Conservation (phyloP, 1,140 invertebrate genomes). For the Cydia strobilella region DNA sequence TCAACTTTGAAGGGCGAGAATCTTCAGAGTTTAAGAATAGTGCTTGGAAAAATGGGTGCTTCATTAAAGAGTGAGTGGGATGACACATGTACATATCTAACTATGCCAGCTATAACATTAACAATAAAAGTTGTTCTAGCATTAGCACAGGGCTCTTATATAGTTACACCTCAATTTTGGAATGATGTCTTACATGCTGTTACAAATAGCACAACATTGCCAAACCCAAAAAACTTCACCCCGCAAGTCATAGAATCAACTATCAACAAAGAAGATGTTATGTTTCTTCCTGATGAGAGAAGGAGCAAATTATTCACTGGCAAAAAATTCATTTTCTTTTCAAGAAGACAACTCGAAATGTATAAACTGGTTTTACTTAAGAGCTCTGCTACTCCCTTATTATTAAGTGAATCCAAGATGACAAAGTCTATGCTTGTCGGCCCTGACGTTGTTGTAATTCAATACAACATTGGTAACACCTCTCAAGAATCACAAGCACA, state of each 20-base stretch:
- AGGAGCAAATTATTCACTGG: constrained; percentile 81
- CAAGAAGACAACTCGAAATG: constrained; percentile 80
- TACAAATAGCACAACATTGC: constrained; percentile 65
- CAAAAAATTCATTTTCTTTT: constrained; percentile 83
- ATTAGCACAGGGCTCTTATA: constrained; percentile 82
- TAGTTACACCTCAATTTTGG: constrained; percentile 84
- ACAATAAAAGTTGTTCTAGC: constrained; percentile 86
- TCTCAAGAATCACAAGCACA: constrained; percentile 76
- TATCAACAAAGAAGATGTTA: constrained; percentile 78
- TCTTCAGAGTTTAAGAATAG: constrained; percentile 57
- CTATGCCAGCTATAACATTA: constrained; percentile 84
- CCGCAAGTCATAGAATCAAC: constrained; percentile 81
- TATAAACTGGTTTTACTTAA: constrained; percentile 76
- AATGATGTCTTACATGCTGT: constrained; percentile 75
- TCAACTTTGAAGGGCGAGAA: constrained; percentile 75
- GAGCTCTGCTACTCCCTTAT: constrained; percentile 64
- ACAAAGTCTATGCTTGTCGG: constrained; percentile 74
- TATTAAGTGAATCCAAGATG: constrained; percentile 73
- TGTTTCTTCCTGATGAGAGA: constrained; percentile 77
- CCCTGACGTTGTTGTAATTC: constrained; percentile 76
- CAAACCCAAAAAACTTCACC: constrained; percentile 78
- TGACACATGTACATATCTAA: constrained; percentile 82
- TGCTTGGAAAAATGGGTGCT: constrained; percentile 69
- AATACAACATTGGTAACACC: constrained; percentile 65
- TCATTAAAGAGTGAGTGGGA: constrained; percentile 74